phyloP scores from a whole-genome alignment of 2,888 invertebrate genomes.

The Zele albiditarsus region DNA sequence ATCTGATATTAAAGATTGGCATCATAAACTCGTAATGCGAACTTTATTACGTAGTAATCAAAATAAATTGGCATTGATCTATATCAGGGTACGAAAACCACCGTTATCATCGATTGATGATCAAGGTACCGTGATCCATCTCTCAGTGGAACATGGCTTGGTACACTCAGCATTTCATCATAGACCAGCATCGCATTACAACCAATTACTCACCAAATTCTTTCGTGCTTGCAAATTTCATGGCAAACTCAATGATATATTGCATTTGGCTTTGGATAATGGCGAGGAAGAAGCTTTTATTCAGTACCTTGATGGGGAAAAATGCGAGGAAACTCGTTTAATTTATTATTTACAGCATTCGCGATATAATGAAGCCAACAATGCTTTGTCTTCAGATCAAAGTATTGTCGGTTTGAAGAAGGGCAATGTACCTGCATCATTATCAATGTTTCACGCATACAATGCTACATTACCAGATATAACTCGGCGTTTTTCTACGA shows the following conservation, averaged over 20 bases:
- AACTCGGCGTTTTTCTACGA: constrained; percentile 59
- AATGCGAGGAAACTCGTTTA: constrained; percentile 80
- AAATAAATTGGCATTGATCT: constrained; percentile 81
- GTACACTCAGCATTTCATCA: constrained; percentile 68
- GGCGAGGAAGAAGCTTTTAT: constrained; percentile 82
- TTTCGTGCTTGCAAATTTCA: constrained; percentile 65
- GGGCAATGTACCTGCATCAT: constrained; percentile 50
- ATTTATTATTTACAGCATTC: constrained; percentile 82
- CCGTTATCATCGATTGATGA: constrained; percentile 75
- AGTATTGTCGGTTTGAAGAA: constrained; percentile 28
- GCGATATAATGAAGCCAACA: constrained; percentile 65
- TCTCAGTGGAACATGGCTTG: constrained; percentile 66
- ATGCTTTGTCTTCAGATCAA: constrained; percentile 41
- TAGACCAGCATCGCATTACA: constrained; percentile 64
- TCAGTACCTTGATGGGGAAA: constrained; percentile 78
- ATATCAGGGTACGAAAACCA: constrained; percentile 78
- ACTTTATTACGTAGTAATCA: constrained; percentile 81
- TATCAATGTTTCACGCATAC: constrained; percentile 63
- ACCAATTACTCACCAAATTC: constrained; percentile 62
- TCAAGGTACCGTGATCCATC: constrained; percentile 66
- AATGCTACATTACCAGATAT: constrained; percentile 65
- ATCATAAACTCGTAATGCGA: constrained; percentile 81
- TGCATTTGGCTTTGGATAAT: constrained; percentile 78
- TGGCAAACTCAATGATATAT: constrained; percentile 70
- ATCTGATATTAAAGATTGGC: constrained; percentile 80